phyloP scores from a whole-genome alignment of 2,888 invertebrate species.

The Trachelus troglodyta region DNA sequence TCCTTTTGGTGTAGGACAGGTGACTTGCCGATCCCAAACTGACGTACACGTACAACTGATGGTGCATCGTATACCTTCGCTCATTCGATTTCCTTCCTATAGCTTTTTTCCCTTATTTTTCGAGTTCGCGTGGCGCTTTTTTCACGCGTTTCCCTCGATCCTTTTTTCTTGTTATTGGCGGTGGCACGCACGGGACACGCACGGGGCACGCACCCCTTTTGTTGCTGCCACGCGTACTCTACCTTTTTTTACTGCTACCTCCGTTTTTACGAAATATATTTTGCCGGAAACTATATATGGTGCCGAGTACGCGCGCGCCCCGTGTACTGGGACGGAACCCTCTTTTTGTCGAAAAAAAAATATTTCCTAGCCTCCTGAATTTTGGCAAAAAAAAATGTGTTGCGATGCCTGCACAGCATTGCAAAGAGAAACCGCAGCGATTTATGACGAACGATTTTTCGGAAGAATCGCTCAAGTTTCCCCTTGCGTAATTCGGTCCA shows the following conservation, averaged over 20 bases:
- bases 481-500: background rate
- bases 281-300: conserved; percentile 12
- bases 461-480: conserved; percentile 15
- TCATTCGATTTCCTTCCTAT: background rate
- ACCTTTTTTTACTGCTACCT: conserved; percentile 18
- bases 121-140: conserved; percentile 29
- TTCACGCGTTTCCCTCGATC: background rate
- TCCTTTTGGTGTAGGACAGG: no score
- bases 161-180: background rate
- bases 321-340: conserved; percentile 24
- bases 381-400: no score
- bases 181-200: background rate
- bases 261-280: conserved; percentile 26
- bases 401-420: no score
- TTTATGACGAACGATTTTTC: conserved; percentile 41
- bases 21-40: no score
- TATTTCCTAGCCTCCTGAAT: no score
- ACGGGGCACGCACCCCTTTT: conserved; percentile 34
- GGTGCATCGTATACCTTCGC: no score
- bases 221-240: conserved; percentile 28
- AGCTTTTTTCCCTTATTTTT: background rate
- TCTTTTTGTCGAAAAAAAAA: conserved; percentile 16
- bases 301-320: conserved; percentile 28
- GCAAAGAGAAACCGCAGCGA: conserved; percentile 25
- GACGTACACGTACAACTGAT: no score